Percentiles rank a stretch among this genome's conserved stretches.
Evolutionary conservation across 35 echinoderm and acorn worm species (phyloP).

Genomic region (Diadema setosum): DNA sequence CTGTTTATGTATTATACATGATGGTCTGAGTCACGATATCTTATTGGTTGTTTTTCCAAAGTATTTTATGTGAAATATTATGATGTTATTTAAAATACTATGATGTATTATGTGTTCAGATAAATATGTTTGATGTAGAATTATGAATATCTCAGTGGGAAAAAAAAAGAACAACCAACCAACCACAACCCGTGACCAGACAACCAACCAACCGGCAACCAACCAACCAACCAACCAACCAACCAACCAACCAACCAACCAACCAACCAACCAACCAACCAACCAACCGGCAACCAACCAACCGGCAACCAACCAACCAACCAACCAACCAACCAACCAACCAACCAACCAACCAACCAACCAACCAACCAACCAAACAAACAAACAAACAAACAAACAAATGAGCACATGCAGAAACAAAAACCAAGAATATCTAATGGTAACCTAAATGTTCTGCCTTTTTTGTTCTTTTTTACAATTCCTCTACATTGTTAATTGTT

Average conservation of each 20-base stretch:
- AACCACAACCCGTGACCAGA: neutral
- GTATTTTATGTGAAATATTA: neutral
- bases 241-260: neutral
- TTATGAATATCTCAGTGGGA: neutral
- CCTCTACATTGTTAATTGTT: too few relatives aligned
- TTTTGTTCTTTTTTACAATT: too few relatives aligned
- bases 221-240: neutral
- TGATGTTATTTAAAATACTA: neutral
- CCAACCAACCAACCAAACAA: neutral
- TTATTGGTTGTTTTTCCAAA: neutral
- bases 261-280: neutral
- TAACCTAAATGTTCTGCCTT: too few relatives aligned
- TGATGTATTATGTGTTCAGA: neutral
- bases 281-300: neutral
- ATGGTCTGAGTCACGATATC: neutral
- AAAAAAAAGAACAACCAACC: neutral
- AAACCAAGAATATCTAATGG: too few relatives aligned
- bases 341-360: neutral
- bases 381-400: neutral
- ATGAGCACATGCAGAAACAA: too few relatives aligned
- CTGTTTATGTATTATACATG: too few relatives aligned
- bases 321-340: neutral
- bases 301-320: neutral
- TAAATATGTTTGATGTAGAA: neutral
- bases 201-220: neutral